Evolutionary conservation across 2,113 vertebrate species (phyloP).

Genomic region (Petroica traversi): DNA sequence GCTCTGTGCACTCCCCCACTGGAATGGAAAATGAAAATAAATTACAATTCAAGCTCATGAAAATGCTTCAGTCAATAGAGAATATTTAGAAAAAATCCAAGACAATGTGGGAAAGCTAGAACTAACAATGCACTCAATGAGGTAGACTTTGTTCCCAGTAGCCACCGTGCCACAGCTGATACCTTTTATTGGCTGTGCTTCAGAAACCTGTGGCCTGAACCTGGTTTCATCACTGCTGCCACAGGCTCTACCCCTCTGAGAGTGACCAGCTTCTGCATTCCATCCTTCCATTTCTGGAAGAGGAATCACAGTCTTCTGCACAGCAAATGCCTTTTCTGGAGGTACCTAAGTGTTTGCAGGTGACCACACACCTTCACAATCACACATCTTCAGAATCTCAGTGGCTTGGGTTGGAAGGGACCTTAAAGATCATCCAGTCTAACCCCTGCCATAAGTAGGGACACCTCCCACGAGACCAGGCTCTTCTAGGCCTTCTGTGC

Average conservation of each 20-base stretch:
- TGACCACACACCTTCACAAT: not conserved
- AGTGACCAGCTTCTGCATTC: not conserved
- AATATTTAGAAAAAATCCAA: not conserved
- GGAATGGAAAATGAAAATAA: not conserved
- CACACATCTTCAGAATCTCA: not conserved
- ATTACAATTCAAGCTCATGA: fast-evolving
- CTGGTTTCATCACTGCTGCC: not conserved
- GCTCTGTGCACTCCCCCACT: conserved; percentile 87
- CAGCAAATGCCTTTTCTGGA: not conserved
- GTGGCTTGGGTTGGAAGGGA: not conserved
- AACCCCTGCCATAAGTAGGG: not conserved
- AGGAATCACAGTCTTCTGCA: not conserved
- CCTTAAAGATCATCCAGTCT: not conserved
- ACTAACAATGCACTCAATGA: not conserved
- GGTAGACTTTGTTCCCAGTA: not conserved
- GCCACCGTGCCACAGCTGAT: not conserved
- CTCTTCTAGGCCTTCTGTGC: not conserved
- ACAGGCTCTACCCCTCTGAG: not conserved
- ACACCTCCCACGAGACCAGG: not conserved
- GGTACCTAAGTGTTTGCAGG: not conserved
- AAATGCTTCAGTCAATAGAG: fast-evolving
- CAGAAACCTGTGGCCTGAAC: not conserved
- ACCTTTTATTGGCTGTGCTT: not conserved
- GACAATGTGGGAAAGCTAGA: not conserved
- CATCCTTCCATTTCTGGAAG: not conserved